Percentiles rank a stretch among this genome's conserved stretches.
Conservation (phyloP, 2,888 invertebrate genomes). For the Xylophagus ater region DNA sequence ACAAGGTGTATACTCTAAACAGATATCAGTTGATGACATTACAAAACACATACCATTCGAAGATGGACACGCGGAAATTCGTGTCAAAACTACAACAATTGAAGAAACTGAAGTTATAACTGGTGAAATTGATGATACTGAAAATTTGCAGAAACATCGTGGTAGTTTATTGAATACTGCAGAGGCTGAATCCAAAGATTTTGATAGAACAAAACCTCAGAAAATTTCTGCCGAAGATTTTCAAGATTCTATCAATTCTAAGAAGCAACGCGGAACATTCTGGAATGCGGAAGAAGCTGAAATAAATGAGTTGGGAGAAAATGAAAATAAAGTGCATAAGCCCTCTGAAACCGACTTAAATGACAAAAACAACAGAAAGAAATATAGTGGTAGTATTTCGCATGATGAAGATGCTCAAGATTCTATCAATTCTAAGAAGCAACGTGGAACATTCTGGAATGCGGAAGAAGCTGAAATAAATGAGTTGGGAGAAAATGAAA, state of each 20-base stretch:
- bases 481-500: conserved; percentile 4
- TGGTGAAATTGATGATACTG: conserved; percentile 11
- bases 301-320: conserved; percentile 5
- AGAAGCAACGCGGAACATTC: conserved; percentile 12
- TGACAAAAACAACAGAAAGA: no score
- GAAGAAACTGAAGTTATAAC: conserved; percentile 19
- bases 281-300: conserved; percentile 2
- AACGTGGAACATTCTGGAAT: neutral
- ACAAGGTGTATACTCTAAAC: conserved; percentile 45
- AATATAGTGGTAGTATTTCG: no score
- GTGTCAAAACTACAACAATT: conserved; percentile 28
- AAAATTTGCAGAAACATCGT: no score
- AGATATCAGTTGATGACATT: conserved; percentile 48
- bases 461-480: conserved; percentile 6
- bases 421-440: conserved; percentile 8
- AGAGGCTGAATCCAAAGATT: no score
- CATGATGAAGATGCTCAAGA: no score
- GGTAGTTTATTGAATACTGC: no score
- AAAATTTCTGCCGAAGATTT: neutral
- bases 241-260: neutral
- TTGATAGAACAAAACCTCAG: no score
- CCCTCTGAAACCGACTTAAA: conserved; percentile 1
- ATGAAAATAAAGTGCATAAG: neutral
- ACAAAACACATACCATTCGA: conserved; percentile 43
- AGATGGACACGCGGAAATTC: conserved; percentile 32